These are phyloP conservation scores for Caenorhabditis imperialis DNA, from an alignment of 2,888 invertebrate genomes.

Conservation along the genomic window DNA sequence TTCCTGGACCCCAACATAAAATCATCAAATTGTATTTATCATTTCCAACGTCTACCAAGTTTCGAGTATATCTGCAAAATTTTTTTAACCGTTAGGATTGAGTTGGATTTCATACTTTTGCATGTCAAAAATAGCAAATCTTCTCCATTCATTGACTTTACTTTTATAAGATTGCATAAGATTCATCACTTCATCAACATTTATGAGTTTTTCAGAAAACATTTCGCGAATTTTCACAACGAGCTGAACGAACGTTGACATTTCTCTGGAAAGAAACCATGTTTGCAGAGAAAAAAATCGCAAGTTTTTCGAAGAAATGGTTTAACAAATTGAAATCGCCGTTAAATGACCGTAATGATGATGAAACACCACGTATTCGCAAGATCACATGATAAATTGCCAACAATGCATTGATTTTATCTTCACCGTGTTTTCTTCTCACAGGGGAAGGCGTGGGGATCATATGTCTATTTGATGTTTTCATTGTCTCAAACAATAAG, in stretches of 20 bases:
- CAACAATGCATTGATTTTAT: too few relatives aligned
- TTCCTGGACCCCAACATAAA: slow-evolving; percentile 96
- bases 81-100: slow-evolving; percentile 74
- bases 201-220: slow-evolving; percentile 84
- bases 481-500: too few relatives aligned
- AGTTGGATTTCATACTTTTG: slow-evolving; percentile 79
- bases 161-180: slow-evolving; percentile 88
- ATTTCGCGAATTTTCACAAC: slow-evolving; percentile 67
- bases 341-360: too few relatives aligned
- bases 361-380: too few relatives aligned
- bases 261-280: slow-evolving; percentile 19
- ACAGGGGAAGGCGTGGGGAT: too few relatives aligned
- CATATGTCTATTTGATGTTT: too few relatives aligned
- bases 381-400: too few relatives aligned
- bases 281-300: neutral
- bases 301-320: too few relatives aligned
- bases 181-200: slow-evolving; percentile 89
- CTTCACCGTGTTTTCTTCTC: too few relatives aligned
- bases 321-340: too few relatives aligned
- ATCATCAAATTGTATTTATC: slow-evolving; percentile 97
- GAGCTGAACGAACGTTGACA: slow-evolving; percentile 63
- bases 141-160: slow-evolving; percentile 91
- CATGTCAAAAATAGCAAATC: slow-evolving; percentile 93
- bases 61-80: slow-evolving; percentile 88
- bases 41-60: slow-evolving; percentile 94